Conservation (phyloP, 1,140 invertebrate genomes). For the Hylaeus anthracinus region DNA sequence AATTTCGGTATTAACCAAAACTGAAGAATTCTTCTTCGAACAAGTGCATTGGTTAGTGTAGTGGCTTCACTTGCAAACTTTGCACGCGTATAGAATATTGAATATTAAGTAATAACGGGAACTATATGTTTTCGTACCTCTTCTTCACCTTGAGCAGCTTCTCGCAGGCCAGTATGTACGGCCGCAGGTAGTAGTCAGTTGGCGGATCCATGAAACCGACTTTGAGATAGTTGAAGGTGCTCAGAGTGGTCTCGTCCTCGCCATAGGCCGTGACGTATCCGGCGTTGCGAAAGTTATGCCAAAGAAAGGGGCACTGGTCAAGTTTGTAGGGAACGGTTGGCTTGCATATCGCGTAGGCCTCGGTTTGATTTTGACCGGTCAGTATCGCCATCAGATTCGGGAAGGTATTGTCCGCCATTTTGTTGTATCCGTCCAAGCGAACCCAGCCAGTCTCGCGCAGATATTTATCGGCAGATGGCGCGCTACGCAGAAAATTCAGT, state of each 20-base stretch:
- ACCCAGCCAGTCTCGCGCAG: constrained; percentile 83
- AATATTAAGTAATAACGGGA: too few species aligned
- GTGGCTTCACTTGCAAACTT: too few species aligned
- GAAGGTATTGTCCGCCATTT: constrained; percentile 90
- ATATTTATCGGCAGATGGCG: constrained; percentile 87
- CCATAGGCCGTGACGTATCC: constrained; percentile 90
- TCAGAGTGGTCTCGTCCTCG: constrained; percentile 89
- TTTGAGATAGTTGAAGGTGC: constrained; percentile 91
- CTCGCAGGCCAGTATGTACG: constrained; percentile 86
- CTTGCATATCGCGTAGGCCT: constrained; percentile 80
- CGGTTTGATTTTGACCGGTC: constrained; percentile 83
- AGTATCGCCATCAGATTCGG: constrained; percentile 90
- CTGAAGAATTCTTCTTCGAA: too few species aligned
- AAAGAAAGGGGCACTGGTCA: constrained; percentile 88
- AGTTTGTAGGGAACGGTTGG: constrained; percentile 79
- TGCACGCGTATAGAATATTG: too few species aligned
- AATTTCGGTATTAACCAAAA: too few species aligned
- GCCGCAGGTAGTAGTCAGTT: constrained; percentile 90
- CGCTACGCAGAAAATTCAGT: constrained; percentile 87
- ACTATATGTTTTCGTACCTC: constrained; percentile 30
- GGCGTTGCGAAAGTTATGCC: constrained; percentile 87
- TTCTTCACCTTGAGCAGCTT: constrained; percentile 82
- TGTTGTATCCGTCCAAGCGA: constrained; percentile 84
- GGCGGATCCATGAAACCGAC: constrained; percentile 89
- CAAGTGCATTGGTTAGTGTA: too few species aligned